Conservation (phyloP, 2,888 invertebrate genomes). For the Zygogramma bicolorata region DNA sequence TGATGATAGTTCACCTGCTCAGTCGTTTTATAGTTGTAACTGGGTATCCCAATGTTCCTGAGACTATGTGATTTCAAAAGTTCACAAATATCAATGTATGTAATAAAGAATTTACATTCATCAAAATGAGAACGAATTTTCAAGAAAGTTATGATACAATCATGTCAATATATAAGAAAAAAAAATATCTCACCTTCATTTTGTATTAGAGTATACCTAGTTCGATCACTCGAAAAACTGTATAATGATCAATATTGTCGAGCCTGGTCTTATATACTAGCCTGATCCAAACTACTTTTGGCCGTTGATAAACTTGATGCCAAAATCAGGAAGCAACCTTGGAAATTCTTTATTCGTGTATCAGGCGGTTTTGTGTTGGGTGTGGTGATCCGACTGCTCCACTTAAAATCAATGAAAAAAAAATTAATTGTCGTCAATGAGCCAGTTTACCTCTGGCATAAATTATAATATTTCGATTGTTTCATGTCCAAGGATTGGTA, state of each 20-base stretch:
- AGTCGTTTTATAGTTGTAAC: no score
- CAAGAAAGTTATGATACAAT: no score
- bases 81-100: no score
- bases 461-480: neutral
- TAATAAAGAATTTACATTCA: no score
- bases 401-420: neutral
- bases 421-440: neutral
- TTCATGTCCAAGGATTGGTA: neutral
- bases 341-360: neutral
- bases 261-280: conserved; percentile 38
- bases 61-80: no score
- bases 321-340: conserved; percentile 4
- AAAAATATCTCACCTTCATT: conserved; percentile 48
- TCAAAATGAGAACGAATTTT: no score
- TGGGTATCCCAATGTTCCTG: no score
- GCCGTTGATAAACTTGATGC: conserved; percentile 14
- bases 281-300: conserved; percentile 24
- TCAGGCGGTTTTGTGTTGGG: conserved; percentile 28
- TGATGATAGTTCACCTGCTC: no score
- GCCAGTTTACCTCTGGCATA: neutral
- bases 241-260: conserved; percentile 34
- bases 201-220: conserved; percentile 44
- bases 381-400: conserved; percentile 23
- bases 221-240: conserved; percentile 52
- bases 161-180: no score